Evolutionary conservation across 2,888 invertebrate species (phyloP).

Genomic region (Invenusta paracnida): DNA sequence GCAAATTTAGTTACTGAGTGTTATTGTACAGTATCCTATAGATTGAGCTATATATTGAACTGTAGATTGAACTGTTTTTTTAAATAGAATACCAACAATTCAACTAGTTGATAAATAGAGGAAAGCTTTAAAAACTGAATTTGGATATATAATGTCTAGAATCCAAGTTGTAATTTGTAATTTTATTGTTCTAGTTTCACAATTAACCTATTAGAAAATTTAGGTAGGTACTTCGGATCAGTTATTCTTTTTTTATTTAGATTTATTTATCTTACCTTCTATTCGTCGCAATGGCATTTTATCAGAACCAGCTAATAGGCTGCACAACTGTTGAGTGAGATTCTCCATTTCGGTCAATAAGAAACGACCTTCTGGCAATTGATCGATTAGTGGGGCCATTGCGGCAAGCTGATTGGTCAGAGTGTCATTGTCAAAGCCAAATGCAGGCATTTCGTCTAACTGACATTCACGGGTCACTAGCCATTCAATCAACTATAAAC

Average conservation of each 20-base stretch:
- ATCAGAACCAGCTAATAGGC: not conserved
- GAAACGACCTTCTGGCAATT: not conserved
- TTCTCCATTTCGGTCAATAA: not conserved
- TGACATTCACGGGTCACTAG: not conserved
- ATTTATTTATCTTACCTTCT: not conserved
- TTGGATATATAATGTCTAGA: too few relatives aligned
- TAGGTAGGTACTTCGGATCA: too few relatives aligned
- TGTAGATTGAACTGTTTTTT: too few relatives aligned
- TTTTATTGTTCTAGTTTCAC: not conserved
- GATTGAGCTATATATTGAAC: too few relatives aligned
- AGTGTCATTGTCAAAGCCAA: not conserved
- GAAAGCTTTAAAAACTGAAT: too few relatives aligned
- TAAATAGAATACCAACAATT: too few relatives aligned
- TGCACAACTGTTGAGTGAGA: not conserved
- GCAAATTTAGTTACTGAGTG: too few relatives aligned
- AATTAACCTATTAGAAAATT: not conserved
- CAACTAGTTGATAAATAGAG: too few relatives aligned
- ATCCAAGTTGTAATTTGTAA: too few relatives aligned
- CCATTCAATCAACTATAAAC: not conserved
- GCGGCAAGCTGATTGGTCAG: not conserved
- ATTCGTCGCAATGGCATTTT: not conserved
- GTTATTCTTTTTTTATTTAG: too few relatives aligned
- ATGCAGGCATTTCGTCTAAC: not conserved
- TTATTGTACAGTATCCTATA: too few relatives aligned
- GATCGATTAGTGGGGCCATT: not conserved